Evolutionary conservation across 2,113 vertebrate species (phyloP).

Genomic region (Hemichromis elongatus): DNA sequence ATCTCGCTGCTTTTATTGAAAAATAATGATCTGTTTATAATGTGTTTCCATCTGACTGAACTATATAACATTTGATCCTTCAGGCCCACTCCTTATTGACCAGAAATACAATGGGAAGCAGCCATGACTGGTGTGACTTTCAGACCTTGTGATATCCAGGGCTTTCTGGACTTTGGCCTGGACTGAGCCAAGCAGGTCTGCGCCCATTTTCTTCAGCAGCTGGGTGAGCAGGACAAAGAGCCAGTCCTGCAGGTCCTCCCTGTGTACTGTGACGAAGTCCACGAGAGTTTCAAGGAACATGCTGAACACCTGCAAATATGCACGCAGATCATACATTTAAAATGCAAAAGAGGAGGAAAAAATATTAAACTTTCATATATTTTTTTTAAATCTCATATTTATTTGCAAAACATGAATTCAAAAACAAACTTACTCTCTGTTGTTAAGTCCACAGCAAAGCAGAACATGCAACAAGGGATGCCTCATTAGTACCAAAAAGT

Average conservation of each 20-base stretch:
- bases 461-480: slow-evolving; percentile 88
- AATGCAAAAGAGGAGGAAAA: not conserved
- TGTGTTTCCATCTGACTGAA: not conserved
- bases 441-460: slow-evolving; percentile 91
- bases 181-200: slow-evolving; percentile 94
- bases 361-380: not conserved
- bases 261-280: slow-evolving; percentile 95
- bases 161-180: slow-evolving; percentile 98
- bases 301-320: slow-evolving; percentile 85
- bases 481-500: slow-evolving; percentile 41
- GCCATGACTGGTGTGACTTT: not conserved
- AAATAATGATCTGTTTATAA: not conserved
- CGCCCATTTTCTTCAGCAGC: slow-evolving; percentile 97
- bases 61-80: not conserved
- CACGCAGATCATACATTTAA: not conserved
- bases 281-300: slow-evolving; percentile 99
- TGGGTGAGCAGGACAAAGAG: slow-evolving; percentile 97
- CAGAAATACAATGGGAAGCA: not conserved
- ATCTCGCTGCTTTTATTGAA: not conserved
- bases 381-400: not conserved
- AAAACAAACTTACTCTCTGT: slow-evolving; percentile 95
- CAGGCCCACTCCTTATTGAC: not conserved
- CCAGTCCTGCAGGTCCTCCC: slow-evolving; percentile 97
- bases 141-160: slow-evolving; percentile 91
- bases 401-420: not conserved